These are phyloP conservation scores for Hipparchia semele DNA, from an alignment of 2,888 invertebrate species.

Conservation along the genomic window DNA sequence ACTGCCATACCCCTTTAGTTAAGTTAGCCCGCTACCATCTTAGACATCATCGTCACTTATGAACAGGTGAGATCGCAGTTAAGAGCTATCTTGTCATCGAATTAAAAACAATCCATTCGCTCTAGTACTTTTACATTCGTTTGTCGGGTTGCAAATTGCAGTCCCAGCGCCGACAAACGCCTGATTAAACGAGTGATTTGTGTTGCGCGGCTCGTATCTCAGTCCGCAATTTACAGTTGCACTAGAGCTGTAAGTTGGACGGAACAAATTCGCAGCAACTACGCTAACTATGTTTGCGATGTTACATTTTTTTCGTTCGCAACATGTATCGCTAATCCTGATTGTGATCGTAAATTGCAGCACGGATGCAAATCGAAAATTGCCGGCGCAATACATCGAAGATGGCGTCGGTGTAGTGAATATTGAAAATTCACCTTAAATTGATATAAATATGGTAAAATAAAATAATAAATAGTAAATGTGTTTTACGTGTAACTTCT, in stretches of 20 bases:
- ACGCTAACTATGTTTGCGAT: constrained; percentile 16
- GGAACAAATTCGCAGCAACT: constrained; percentile 12
- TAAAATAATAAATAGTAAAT: too few relatives aligned
- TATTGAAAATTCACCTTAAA: neutral
- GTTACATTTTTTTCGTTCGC: constrained; percentile 5
- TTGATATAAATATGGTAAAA: neutral
- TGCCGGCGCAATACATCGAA: too few relatives aligned
- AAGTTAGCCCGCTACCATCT: too few relatives aligned
- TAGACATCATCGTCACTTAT: too few relatives aligned
- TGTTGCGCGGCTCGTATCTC: constrained; percentile 23
- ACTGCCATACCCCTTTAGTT: too few relatives aligned
- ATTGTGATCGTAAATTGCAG: neutral
- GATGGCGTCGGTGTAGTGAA: neutral
- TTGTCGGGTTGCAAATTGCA: constrained; percentile 26
- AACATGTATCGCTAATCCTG: neutral
- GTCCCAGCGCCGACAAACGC: constrained; percentile 22
- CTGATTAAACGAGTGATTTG: constrained; percentile 29
- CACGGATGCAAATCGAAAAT: neutral
- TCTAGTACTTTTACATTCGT: constrained; percentile 10
- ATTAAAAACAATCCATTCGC: neutral
- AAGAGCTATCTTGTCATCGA: too few relatives aligned
- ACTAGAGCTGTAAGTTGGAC: constrained; percentile 12
- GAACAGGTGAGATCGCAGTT: too few relatives aligned
- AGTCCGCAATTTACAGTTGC: constrained; percentile 26
- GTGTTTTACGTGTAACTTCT: too few relatives aligned